Base-by-base conservation (phyloP, 2,888 invertebrate species). In the Dryomyza anilis region DNA sequence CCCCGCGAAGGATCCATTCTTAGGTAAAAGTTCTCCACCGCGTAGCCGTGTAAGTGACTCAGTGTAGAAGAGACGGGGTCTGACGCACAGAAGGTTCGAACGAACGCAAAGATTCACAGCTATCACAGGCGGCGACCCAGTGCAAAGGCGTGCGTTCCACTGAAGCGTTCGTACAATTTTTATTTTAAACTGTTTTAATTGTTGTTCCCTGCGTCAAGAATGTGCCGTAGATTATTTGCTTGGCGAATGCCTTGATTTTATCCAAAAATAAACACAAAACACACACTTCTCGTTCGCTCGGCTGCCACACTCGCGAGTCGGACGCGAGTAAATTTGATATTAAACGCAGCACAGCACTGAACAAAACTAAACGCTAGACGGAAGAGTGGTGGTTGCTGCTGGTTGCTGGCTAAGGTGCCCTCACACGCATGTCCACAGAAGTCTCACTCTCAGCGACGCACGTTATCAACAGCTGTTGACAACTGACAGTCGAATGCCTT, bases 1-100 rank as follows among this genome's bases (percentile, higher is more conserved):
- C 93, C 90, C 87, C 92, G 92, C 89, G 92, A 91, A 85, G 92
- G 91, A 89, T 93, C 93, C 93, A 93, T 93, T 79, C 79, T 82
- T 16, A 80, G 74, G 70, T 81, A 82, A 73, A 79, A 81, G 76
- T 82, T 82, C 79, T 82, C 81, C 81, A 82, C 81, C 73, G 77
- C 79, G 80, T 70, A 69, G 72, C 72, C 72, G 73, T 68, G 66
- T 50, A 33, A 53, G 30, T 60, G 60, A 48, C 70, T 70, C 71
- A 68, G 70, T 65, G 68, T n/a, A n/a, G n/a, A n/a, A n/a, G n/a
- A n/a, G 1, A 36, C 33, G 21, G 7, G 7, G 10, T 52, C 56
- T 8, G 30, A 29, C 29, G 19, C 43, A 63, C 45, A 61, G 61
- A 21, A 23, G 66, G n/a, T 25, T 16, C 57, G 66, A 63, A 61